phyloP scores from a whole-genome alignment of 2,797 vertebrate genomes.

The Ptychobarbus kaznakovi region DNA sequence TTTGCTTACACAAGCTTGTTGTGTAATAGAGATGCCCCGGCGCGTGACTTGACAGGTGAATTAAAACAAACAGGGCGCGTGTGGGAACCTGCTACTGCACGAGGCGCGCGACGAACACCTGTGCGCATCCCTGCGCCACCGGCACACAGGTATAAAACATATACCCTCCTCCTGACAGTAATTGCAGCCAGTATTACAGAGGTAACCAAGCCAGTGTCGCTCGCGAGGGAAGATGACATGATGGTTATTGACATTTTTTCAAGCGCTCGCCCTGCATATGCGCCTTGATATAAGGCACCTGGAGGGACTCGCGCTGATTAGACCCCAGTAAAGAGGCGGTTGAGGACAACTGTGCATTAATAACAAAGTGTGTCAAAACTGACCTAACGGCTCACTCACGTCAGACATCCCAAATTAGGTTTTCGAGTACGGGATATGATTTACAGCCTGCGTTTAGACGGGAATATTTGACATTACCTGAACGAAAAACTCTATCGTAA shows the following conservation, averaged over 20 bases:
- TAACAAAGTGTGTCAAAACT: conserved; percentile 77
- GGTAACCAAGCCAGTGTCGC: neutral
- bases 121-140: conserved; percentile 36
- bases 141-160: conserved; percentile 7
- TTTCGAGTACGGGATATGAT: neutral
- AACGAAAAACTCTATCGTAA: conserved; percentile 64
- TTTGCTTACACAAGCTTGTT: neutral
- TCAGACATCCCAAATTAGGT: conserved; percentile 62
- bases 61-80: conserved; percentile 54
- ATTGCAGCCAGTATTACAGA: neutral
- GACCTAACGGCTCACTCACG: conserved; percentile 75
- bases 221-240: conserved; percentile 63
- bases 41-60: conserved; percentile 59
- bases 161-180: neutral
- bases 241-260: conserved; percentile 79
- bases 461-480: neutral
- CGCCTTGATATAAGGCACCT: conserved; percentile 69
- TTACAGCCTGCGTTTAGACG: neutral
- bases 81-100: conserved; percentile 45
- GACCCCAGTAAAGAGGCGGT: conserved; percentile 66
- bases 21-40: conserved; percentile 44
- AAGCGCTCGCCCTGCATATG: conserved; percentile 68
- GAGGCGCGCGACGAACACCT: conserved; percentile 57
- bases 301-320: conserved; percentile 69
- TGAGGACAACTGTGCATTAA: conserved; percentile 74